These are phyloP conservation scores for Cecropterus lyciades DNA, from an alignment of 1,140 invertebrate genomes.

Conservation along the genomic window DNA sequence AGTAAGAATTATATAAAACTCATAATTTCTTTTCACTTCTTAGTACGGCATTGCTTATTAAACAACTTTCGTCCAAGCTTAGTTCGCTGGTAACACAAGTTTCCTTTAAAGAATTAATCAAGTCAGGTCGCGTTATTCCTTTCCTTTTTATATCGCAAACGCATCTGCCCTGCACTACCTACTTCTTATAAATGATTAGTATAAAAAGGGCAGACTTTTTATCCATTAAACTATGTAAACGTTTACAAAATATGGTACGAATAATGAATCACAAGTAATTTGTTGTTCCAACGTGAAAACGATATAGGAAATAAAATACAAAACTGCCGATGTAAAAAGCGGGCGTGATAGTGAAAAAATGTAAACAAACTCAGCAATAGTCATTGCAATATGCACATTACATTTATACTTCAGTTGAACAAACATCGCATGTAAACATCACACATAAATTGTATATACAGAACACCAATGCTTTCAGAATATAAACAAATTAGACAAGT, in stretches of 20 bases:
- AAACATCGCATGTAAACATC: conserved; percentile 7
- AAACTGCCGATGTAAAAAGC: neutral
- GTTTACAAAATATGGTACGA: neutral
- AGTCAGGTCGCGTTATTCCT: conserved; percentile 30
- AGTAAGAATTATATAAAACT: neutral
- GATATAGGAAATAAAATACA: neutral
- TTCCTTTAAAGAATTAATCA: conserved; percentile 70
- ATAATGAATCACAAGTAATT: neutral
- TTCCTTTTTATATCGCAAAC: neutral
- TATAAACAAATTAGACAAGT: conserved; percentile 28
- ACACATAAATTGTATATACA: conserved; percentile 10
- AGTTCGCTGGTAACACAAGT: conserved; percentile 42
- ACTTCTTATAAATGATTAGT: neutral
- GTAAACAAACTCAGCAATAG: neutral
- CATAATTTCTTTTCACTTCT: neutral
- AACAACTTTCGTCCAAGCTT: conserved; percentile 2
- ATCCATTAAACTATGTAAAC: neutral
- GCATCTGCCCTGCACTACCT: neutral
- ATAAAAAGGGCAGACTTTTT: neutral
- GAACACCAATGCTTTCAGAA: conserved; percentile 4
- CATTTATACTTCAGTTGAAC: conserved; percentile 20
- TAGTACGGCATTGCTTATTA: neutral
- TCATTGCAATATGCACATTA: conserved; percentile 3
- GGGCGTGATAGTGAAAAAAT: neutral
- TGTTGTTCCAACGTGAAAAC: conserved; percentile 1